Evolutionary conservation across 1,140 invertebrate species (phyloP).

Genomic region (Neomicropteryx cornuta): DNA sequence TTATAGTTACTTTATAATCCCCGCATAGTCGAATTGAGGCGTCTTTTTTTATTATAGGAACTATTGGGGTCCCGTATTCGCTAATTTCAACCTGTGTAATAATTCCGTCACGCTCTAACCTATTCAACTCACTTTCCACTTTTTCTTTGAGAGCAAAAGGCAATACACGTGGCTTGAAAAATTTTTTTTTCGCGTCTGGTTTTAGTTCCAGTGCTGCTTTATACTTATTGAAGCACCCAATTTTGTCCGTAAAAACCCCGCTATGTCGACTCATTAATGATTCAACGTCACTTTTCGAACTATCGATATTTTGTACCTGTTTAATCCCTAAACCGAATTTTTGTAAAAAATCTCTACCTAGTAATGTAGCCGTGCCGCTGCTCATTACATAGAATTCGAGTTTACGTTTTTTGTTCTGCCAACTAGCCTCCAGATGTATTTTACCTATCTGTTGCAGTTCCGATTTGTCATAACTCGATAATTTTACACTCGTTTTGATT

Average conservation of each 20-base stretch:
- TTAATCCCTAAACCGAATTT: slow-evolving; percentile 12
- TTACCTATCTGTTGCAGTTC: background rate
- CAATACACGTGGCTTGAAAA: slow-evolving; percentile 16
- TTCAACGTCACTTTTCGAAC: slow-evolving; percentile 4
- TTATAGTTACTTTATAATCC: slow-evolving; percentile 20
- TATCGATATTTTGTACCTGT: slow-evolving; percentile 10
- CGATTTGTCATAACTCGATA: background rate
- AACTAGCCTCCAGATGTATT: slow-evolving; percentile 7
- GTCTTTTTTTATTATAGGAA: slow-evolving; percentile 18
- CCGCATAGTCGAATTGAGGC: slow-evolving; percentile 23
- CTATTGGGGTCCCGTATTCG: slow-evolving; percentile 28
- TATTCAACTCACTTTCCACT: slow-evolving; percentile 10
- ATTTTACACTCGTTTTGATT: background rate
- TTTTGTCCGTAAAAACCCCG: slow-evolving; percentile 7
- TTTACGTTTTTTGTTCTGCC: slow-evolving; percentile 8
- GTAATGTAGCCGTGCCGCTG: slow-evolving; percentile 11
- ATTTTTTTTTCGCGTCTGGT: slow-evolving; percentile 18
- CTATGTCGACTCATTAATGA: slow-evolving; percentile 1
- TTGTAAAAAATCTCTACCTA: slow-evolving; percentile 16
- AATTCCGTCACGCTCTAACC: slow-evolving; percentile 5
- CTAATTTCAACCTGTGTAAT: slow-evolving; percentile 9
- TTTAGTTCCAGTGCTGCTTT: slow-evolving; percentile 14
- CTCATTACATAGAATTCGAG: slow-evolving; percentile 9
- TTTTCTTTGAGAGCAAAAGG: slow-evolving; percentile 5
- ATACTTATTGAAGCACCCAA: slow-evolving; percentile 1